Percentiles rank a stretch among this genome's conserved stretches.
Conservation (phyloP, 2,888 invertebrate species). For the Dicyrtoma fusca region DNA sequence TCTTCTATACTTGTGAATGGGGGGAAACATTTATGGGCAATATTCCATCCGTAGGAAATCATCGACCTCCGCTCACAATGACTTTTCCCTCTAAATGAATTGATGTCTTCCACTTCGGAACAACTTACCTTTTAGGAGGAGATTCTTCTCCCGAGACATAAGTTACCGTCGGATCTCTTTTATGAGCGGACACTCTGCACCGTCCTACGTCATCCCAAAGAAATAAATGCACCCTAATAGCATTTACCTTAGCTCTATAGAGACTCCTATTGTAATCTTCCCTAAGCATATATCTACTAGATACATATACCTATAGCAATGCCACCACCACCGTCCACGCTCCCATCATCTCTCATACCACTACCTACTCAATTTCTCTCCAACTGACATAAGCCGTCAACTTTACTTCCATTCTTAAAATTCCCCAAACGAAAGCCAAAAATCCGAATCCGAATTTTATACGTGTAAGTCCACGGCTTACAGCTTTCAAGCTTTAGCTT, state of each 20-base stretch:
- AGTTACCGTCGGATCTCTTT: slow-evolving; percentile 10
- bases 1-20: slow-evolving; percentile 9
- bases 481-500: no score
- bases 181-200: neutral
- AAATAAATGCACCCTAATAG: slow-evolving; percentile 14
- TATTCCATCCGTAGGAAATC: slow-evolving; percentile 36
- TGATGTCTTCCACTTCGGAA: slow-evolving; percentile 31
- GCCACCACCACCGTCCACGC: neutral
- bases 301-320: neutral
- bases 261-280: neutral
- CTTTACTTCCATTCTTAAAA: no score
- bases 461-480: no score
- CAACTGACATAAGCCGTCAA: no score
- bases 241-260: slow-evolving; percentile 9
- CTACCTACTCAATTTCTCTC: no score
- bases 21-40: slow-evolving; percentile 33
- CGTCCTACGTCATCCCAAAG: slow-evolving; percentile 11
- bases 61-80: slow-evolving; percentile 9
- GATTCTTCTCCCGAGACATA: slow-evolving; percentile 2
- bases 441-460: no score
- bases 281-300: neutral
- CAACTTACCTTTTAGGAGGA: slow-evolving; percentile 16
- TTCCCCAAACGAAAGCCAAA: no score
- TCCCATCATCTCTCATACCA: neutral
- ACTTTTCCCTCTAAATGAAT: slow-evolving; percentile 26